Base-by-base conservation (phyloP, 2,888 invertebrate genomes). In the Hyppa rectilinea region DNA sequence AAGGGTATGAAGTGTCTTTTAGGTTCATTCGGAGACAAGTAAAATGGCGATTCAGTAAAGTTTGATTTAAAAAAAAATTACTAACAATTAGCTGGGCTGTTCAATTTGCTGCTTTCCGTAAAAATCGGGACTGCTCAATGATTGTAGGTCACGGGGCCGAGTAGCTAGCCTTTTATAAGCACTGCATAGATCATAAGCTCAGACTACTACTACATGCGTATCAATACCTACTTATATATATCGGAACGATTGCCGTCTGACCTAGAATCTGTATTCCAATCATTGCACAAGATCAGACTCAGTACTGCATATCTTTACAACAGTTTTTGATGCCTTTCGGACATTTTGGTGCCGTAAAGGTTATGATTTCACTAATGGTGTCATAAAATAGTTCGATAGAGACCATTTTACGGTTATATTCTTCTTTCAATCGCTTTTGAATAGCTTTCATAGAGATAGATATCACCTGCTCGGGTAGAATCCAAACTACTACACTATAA, bases 331-430 rank as follows among this genome's bases (percentile, higher is more conserved):
- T 17, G 34, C 14, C 14, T 40, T 58, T 40, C 7, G n/a, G n/a
- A 53, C 29, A 64, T 65, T 50, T 34, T n/a, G 26, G 17, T 23
- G 12, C n/a, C 53, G 36, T 75, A 29, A 29, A 59, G 12, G 49
- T 75, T 40, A 62, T 53, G 50, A 49, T 59, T 45, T 80, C 59
- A 50, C 36, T 79, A 64, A 58, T 64, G 50, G 31, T 38, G 52
- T 63, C 78, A 50, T 81, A 81, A 84, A 84, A 72, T 59, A 55
- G 77, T 75, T 52, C 59, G 67, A 73, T 75, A 74, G 60, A 49
- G 58, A 49, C 66, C 65, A 45, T 70, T 75, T 73, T 60, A 81
- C 17, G 55, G 55, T 63, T 60, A 73, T 63, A 66, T 70, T 56
- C 70, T 40, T 60, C 70, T 68, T 66, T 55, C 60, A 66, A 69